Conservation (phyloP, 92 coral and sea anemone species). For the Epizoanthus fatuus region DNA sequence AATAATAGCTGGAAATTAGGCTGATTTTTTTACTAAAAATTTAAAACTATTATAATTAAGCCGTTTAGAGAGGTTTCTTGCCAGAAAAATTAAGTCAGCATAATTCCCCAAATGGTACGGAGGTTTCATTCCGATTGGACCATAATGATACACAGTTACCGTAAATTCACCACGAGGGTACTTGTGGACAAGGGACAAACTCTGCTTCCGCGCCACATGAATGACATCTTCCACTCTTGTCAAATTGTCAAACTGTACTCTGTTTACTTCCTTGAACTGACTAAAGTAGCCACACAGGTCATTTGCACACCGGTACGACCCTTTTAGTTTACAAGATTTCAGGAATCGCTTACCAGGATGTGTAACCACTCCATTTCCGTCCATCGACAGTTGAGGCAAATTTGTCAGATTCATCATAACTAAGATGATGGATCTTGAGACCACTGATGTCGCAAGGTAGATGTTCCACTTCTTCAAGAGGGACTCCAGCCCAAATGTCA, state of each 20-base stretch:
- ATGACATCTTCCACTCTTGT: slow-evolving; percentile 54
- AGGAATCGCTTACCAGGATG: slow-evolving; percentile 47
- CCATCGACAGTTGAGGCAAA: slow-evolving; percentile 57
- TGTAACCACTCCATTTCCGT: slow-evolving; percentile 52
- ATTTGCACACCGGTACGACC: slow-evolving; percentile 65
- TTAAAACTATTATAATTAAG: too few relatives aligned
- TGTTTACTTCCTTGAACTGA: slow-evolving; percentile 56
- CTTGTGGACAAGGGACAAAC: slow-evolving; percentile 72
- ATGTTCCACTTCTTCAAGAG: slow-evolving; percentile 46
- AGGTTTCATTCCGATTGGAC: not conserved
- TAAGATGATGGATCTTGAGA: slow-evolving; percentile 20
- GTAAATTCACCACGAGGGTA: slow-evolving; percentile 48
- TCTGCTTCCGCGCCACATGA: slow-evolving; percentile 66
- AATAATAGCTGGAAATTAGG: too few relatives aligned
- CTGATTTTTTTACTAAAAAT: too few relatives aligned
- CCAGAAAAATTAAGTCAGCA: too few relatives aligned
- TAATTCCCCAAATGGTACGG: too few relatives aligned
- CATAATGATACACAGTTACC: slow-evolving; percentile 74
- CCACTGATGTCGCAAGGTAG: slow-evolving; percentile 71
- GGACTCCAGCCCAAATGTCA: slow-evolving; percentile 26
- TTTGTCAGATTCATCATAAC: slow-evolving; percentile 45
- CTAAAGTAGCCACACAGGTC: slow-evolving; percentile 55
- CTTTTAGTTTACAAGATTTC: slow-evolving; percentile 66
- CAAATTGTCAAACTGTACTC: slow-evolving; percentile 73
- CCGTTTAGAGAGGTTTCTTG: too few relatives aligned